Evolutionary conservation across 2,113 vertebrate genomes (phyloP), one percentile per base, ranked within the genome.

Genomic region (Galemys pyrenaicus): DNA sequence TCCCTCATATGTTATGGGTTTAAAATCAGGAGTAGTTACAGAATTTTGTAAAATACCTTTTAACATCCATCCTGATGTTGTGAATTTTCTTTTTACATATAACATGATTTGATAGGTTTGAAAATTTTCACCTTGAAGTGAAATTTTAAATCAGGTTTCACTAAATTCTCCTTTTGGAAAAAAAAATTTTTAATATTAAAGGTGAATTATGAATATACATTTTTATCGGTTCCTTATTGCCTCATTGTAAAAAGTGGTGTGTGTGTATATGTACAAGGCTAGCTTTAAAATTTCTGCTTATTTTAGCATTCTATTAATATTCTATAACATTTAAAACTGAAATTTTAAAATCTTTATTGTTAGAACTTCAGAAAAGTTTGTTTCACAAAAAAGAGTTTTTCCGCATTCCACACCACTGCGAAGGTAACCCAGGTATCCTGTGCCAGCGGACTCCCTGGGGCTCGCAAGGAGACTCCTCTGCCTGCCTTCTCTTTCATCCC

Each of bases 291-390:
- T 89, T 70, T 30, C 51, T 88, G 49, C 6, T 88, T 13, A 58
- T 32, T 84, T 75, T 32, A 64, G 32, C 6, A 22, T 56, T 54
- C 64, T 51, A 4, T 79, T 70, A 54, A 51, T 15, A 49, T 49
- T 49, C 49, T 51, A 51, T 51, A 51, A 15, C 17, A 79, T 93
- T 93, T 91, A 67, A 94, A 80, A 81, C 51, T 46, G 35, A 51
- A 32, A 64, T 87, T 65, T 0, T 12, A n/a, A 19, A 80, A 58
- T 46, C 54, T 68, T 71, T 64, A 67, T 54, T 74, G 44, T 68
- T 92, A 54, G 26, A 71, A 71, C 62, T 93, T 95, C 8, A 74
- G 70, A 92, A 91, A 91, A 94, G 44, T 13, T 77, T 89, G 7
- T 84, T 79, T 79, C 78, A 35, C 37, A 4, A 68, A 58, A 49